These are phyloP conservation scores for Leptodactylus fallax DNA, from an alignment of 2,797 vertebrate species.

Conservation along the genomic window DNA sequence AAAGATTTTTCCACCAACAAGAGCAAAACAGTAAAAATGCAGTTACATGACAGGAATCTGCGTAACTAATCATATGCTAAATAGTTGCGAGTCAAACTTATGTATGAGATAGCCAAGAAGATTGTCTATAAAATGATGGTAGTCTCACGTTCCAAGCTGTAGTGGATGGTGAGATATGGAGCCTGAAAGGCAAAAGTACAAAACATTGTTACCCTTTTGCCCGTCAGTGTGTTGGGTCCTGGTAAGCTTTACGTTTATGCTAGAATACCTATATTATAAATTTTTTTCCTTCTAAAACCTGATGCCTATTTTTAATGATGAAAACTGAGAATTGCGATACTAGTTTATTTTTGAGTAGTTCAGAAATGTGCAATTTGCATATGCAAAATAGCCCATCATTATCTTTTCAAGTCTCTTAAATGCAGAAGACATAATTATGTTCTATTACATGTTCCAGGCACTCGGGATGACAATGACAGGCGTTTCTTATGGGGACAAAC, in stretches of 20 bases:
- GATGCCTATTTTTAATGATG: slow-evolving; percentile 31
- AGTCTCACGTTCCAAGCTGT: too few relatives aligned
- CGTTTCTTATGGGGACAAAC: not conserved
- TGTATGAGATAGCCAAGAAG: too few relatives aligned
- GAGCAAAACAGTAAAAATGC: too few relatives aligned
- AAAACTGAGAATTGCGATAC: slow-evolving; percentile 21
- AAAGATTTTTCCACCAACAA: too few relatives aligned
- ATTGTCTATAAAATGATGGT: too few relatives aligned
- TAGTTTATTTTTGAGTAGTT: slow-evolving; percentile 43
- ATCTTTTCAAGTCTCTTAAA: slow-evolving; percentile 48
- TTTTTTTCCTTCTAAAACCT: not conserved
- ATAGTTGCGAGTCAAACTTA: too few relatives aligned
- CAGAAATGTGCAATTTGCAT: slow-evolving; percentile 46
- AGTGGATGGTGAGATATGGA: too few relatives aligned
- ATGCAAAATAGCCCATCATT: slow-evolving; percentile 49
- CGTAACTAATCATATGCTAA: too few relatives aligned
- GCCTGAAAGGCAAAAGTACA: too few relatives aligned
- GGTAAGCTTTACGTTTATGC: not conserved
- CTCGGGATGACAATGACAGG: slow-evolving; percentile 36
- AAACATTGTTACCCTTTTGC: too few relatives aligned
- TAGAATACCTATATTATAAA: not conserved
- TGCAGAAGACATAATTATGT: slow-evolving; percentile 55
- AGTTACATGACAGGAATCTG: too few relatives aligned
- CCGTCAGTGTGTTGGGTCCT: too few relatives aligned
- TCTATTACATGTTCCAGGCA: slow-evolving; percentile 39